Percentiles rank a stretch among this genome's conserved stretches.
These are phyloP conservation scores for Musca vetustissima DNA, from an alignment of 1,140 invertebrate genomes.

Conservation along the genomic window DNA sequence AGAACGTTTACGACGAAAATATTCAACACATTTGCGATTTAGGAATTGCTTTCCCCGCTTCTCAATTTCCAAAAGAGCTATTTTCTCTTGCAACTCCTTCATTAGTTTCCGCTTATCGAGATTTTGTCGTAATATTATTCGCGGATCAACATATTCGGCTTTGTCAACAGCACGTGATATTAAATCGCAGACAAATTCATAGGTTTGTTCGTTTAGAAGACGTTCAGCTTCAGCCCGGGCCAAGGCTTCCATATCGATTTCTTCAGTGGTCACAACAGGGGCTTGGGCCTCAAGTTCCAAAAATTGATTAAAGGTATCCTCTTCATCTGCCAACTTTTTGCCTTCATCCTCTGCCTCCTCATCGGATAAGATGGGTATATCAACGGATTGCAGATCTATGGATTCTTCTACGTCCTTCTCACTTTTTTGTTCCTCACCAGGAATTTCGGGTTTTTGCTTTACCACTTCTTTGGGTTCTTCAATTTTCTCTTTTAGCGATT, in stretches of 20 bases:
- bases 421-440: slow-evolving; percentile 10
- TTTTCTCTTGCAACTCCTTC: slow-evolving; percentile 7
- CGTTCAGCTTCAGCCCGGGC: background rate
- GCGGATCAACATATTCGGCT: slow-evolving; percentile 26
- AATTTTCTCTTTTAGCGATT: background rate
- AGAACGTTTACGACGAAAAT: slow-evolving; percentile 23
- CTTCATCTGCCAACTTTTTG: background rate
- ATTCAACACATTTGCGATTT: slow-evolving; percentile 25
- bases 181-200: slow-evolving; percentile 24
- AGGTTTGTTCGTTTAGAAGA: background rate
- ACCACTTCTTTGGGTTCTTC: background rate
- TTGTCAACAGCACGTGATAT: slow-evolving; percentile 13
- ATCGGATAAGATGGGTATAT: no score
- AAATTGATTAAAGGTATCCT: background rate
- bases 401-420: background rate
- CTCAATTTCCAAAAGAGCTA: background rate
- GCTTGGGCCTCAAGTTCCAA: background rate
- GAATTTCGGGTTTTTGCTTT: background rate
- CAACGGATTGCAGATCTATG: no score
- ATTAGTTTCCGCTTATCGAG: slow-evolving; percentile 24
- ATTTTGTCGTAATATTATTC: slow-evolving; percentile 12
- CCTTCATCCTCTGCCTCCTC: no score
- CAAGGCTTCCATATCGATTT: background rate
- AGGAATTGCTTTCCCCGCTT: slow-evolving; percentile 11
- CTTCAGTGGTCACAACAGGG: background rate